Evolutionary conservation across 2,797 vertebrate genomes (phyloP).

Genomic region (Enoplosus armatus): DNA sequence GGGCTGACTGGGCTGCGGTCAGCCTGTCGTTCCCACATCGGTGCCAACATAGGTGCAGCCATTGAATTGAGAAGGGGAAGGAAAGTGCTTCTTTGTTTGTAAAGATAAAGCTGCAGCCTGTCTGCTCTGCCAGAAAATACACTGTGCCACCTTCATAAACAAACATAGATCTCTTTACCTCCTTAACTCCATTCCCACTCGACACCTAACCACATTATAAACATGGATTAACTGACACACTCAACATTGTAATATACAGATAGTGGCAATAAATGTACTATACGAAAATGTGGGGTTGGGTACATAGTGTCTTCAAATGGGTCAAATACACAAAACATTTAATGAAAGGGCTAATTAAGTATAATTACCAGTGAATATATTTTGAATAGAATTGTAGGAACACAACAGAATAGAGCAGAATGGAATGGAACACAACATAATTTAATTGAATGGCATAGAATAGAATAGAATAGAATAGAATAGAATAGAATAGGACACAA

Average conservation of each 20-base stretch:
- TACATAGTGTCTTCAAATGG: background rate
- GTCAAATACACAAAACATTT: background rate
- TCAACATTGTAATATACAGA: background rate
- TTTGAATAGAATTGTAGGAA: too few species aligned
- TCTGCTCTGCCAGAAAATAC: conserved; percentile 50
- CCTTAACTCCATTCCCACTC: background rate
- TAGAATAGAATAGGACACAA: background rate
- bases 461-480: background rate
- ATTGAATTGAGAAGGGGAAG: conserved; percentile 88
- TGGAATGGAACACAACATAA: too few species aligned
- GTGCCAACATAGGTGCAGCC: conserved; percentile 70
- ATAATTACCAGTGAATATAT: background rate
- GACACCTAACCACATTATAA: conserved; percentile 16
- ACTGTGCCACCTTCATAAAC: conserved; percentile 46
- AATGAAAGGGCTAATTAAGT: too few species aligned
- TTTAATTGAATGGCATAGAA: background rate
- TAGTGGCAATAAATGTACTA: background rate
- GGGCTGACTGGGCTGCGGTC: conserved; percentile 78
- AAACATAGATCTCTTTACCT: conserved; percentile 32
- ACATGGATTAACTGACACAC: conserved; percentile 1
- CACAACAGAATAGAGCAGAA: background rate
- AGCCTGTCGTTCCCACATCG: conserved; percentile 76
- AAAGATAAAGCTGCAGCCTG: conserved; percentile 76
- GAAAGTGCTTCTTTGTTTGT: conserved; percentile 86
- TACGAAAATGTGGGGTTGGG: background rate